Evolutionary conservation across 1,140 invertebrate genomes (phyloP), one percentile per base, ranked within the genome.

Genomic region (Tyrophagus putrescentiae): DNA sequence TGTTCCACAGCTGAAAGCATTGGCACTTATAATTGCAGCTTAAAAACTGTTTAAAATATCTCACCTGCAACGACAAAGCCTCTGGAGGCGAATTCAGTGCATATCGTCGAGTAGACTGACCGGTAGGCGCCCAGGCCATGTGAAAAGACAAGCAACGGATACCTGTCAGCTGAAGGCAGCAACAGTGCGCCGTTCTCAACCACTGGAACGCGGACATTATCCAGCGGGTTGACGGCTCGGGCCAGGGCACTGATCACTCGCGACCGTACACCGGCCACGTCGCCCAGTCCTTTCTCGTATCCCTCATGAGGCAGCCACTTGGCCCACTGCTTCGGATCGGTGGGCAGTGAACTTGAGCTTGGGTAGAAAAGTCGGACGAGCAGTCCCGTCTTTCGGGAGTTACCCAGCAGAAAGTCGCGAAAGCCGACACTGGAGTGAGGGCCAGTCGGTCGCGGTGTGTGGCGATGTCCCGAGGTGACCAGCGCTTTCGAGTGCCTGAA

Each of bases 51-150:
- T 66, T 45, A 21, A 50, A 57, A 32, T 52, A 31, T 7, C 13
- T 82, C 60, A 18, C 76, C 76, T 32, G 76, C 79, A 0, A 83
- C 79, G 13, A 83, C 68, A 69, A 77, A 83, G 1, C 82, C 82
- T 65, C 77, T 71, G 6, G 79, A 81, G 7, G 82, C 80, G 33
- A 83, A 66, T 60, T 82, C 79, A 41, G 71, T 69, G 64, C 77
- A 79, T 52, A 78, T 21, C 13, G 36, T 39, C 13, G 36, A 39
- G 36, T 39, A 39, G 13, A 21, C 13, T 13, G 36, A 13, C 36
- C 36, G 13, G 21, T 21, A 39, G 13, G 13, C 36, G 36, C 36
- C 36, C 36, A 39, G 21, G 13, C 36, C 36, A 39, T 39, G 36
- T 21, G 36, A 39, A 21, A 39, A 39, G 13, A 39, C 36, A 39